Conservation (phyloP, 2,888 invertebrate species). For the Brachyptera risi region DNA sequence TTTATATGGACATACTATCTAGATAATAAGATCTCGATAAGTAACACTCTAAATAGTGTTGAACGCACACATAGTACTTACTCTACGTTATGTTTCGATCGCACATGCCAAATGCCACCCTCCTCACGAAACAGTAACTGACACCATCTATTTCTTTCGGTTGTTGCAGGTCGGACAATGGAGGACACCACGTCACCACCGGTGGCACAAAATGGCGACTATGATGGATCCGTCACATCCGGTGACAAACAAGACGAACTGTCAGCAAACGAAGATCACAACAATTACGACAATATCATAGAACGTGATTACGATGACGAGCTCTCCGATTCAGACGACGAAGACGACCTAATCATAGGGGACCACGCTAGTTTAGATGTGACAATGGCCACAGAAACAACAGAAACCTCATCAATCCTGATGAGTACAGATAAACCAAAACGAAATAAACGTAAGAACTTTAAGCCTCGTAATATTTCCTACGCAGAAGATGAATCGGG, state of each 20-base stretch:
- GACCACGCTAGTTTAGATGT: slow-evolving; percentile 20
- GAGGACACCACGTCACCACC: slow-evolving; percentile 18
- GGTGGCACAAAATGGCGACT: slow-evolving; percentile 22
- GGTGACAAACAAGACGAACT: slow-evolving; percentile 22
- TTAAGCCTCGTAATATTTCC: slow-evolving; percentile 69
- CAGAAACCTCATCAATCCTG: background rate
- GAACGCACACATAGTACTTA: too few species aligned
- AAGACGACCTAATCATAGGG: slow-evolving; percentile 14
- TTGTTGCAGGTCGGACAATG: slow-evolving; percentile 21
- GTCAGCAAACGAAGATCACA: slow-evolving; percentile 20
- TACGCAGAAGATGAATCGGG: slow-evolving; percentile 40
- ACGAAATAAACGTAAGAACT: slow-evolving; percentile 73
- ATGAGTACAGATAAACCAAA: slow-evolving; percentile 47
- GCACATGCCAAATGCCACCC: too few species aligned
- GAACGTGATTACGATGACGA: slow-evolving; percentile 26
- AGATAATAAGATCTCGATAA: too few species aligned
- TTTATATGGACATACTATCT: too few species aligned
- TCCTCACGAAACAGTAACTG: background rate
- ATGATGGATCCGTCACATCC: slow-evolving; percentile 17
- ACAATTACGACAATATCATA: slow-evolving; percentile 13
- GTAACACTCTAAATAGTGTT: too few species aligned
- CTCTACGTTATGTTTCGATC: too few species aligned
- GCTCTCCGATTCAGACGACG: slow-evolving; percentile 18
- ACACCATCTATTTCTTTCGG: background rate
- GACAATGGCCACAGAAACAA: slow-evolving; percentile 9